Evolutionary conservation across 1,140 invertebrate genomes (phyloP).

Genomic region (Drosophila mojavensis): DNA sequence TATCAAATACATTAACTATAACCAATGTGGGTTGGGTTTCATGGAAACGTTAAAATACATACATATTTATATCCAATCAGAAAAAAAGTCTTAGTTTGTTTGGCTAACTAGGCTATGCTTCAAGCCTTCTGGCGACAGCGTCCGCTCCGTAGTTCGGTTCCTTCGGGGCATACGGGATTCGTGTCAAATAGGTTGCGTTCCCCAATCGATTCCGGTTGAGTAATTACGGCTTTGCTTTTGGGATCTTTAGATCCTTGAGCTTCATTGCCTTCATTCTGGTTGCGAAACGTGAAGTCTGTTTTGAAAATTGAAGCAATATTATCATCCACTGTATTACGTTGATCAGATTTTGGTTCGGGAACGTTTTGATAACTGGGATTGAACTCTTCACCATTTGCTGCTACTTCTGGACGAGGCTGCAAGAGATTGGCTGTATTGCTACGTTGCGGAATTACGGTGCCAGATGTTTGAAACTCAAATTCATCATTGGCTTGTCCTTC

Average conservation of each 20-base stretch:
- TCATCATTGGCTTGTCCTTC: too few species aligned
- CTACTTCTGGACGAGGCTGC: constrained; percentile 37
- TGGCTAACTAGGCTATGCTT: background rate
- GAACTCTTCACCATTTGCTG: background rate
- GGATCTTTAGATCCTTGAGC: constrained; percentile 15
- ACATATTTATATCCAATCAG: too few species aligned
- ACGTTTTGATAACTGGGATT: background rate
- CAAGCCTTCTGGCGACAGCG: too few species aligned
- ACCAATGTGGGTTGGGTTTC: too few species aligned
- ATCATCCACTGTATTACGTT: constrained; percentile 11
- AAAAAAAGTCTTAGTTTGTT: too few species aligned
- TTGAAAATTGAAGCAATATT: constrained; percentile 51
- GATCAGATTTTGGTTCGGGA: background rate
- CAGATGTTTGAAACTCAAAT: too few species aligned
- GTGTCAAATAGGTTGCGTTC: constrained; percentile 52
- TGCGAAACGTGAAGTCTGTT: constrained; percentile 13
- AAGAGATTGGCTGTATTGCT: constrained; percentile 1
- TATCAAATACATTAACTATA: too few species aligned
- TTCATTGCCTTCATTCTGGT: background rate
- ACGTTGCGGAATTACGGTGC: too few species aligned
- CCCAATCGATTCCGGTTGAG: constrained; percentile 5
- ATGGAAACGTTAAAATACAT: too few species aligned
- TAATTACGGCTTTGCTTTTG: constrained; percentile 30
- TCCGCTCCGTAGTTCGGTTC: constrained; percentile 34
- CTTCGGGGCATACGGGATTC: constrained; percentile 37